phyloP scores from a whole-genome alignment of 2,888 invertebrate genomes.

The Helleia helle region DNA sequence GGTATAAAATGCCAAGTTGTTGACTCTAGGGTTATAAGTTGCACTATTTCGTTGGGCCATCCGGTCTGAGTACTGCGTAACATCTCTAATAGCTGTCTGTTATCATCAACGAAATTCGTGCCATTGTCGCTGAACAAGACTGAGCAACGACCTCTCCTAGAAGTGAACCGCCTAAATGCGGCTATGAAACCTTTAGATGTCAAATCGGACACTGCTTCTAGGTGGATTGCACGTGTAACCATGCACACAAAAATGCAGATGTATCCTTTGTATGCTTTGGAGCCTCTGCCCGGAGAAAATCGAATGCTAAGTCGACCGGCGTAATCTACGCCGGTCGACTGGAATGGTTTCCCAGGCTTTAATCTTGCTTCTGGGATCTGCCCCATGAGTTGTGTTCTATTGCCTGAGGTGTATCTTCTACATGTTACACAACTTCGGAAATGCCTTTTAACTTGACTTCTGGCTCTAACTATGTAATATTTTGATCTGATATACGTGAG shows the following conservation, averaged over 20 bases:
- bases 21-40: slow-evolving; percentile 5
- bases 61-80: slow-evolving; percentile 11
- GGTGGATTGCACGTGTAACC: too few species aligned
- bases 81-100: slow-evolving; percentile 12
- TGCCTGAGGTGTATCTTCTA: slow-evolving; percentile 11
- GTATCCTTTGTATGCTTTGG: slow-evolving; percentile 21
- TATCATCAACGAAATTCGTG: slow-evolving; percentile 21
- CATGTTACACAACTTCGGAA: too few species aligned
- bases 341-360: slow-evolving; percentile 19
- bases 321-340: slow-evolving; percentile 22
- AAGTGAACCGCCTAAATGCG: too few species aligned
- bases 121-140: too few species aligned
- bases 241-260: slow-evolving; percentile 22
- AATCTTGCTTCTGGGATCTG: slow-evolving; percentile 21
- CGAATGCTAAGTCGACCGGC: slow-evolving; percentile 20
- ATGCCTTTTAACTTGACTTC: too few species aligned
- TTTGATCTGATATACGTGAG: too few species aligned
- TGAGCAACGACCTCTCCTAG: too few species aligned
- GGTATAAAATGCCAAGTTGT: slow-evolving; percentile 18
- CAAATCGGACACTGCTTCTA: too few species aligned
- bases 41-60: slow-evolving; percentile 10
- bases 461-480: too few species aligned
- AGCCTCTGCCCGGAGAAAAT: slow-evolving; percentile 20
- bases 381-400: slow-evolving; percentile 16
- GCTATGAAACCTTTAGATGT: too few species aligned